Evolutionary conservation across 1,140 invertebrate genomes (phyloP), one percentile per base, ranked within the genome.

Genomic region (Calliopsis andreniformis): DNA sequence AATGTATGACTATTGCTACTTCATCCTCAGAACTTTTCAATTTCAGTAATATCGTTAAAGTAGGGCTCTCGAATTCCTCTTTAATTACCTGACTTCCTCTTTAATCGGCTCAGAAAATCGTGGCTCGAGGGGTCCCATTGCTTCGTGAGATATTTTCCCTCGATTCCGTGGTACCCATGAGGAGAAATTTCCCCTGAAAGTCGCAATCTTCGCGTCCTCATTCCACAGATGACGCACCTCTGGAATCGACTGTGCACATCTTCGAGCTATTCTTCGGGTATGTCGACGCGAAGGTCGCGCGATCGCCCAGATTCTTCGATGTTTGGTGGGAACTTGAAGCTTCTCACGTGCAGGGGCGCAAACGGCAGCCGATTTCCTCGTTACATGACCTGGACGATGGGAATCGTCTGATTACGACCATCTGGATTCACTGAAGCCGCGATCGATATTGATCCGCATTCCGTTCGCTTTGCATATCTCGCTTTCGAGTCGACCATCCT

Each of bases 311-410:
- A 80, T 84, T 76, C 76, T 84, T 81, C 86, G 81, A 80, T 78
- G 80, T 84, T 84, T 90, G n/a, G 88, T 89, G 88, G 88, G 88
- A 89, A 89, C 87, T 71, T 67, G 35, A 82, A 84, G 63, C 88
- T 89, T 89, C 89, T 89, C 88, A 89, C 88, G 88, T 89, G 72
- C 67, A 59, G 63, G 42, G 25, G 53, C 72, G 68, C 56, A 77
- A 30, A 68, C 72, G 45, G 25, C 53, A n/a, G 30, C 67, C 49
- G 32, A 25, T 30, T 49, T 45, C 76, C 68, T 76, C 62, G 72
- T 56, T 49, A 55, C 20, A 35, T 51, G 51, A 45, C 55, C 75
- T 28, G 61, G 49, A 64, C 39, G 80, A 81, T 82, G 80, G 72
- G 79, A 81, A 82, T 53, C 59, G 45, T 59, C 79, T 71, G 69